Evolutionary conservation across 2,797 vertebrate species (phyloP).

Genomic region (Neomorphus geoffroyi): DNA sequence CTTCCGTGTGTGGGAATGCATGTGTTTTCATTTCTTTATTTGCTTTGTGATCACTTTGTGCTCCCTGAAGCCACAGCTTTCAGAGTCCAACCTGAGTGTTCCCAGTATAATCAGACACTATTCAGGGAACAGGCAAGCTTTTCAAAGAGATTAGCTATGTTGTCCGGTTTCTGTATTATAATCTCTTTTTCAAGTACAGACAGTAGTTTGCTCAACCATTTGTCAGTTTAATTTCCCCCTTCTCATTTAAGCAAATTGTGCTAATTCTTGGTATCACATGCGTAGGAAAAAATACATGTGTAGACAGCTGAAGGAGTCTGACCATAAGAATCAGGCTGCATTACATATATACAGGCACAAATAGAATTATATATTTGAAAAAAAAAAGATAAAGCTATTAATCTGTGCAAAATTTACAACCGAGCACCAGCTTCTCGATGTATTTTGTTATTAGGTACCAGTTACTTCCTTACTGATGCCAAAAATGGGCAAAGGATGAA

Average conservation of each 20-base stretch:
- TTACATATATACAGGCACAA: neutral
- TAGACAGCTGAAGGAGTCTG: neutral
- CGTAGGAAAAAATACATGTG: neutral
- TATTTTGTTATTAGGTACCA: neutral
- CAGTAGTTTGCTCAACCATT: neutral
- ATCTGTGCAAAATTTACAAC: neutral
- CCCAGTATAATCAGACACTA: neutral
- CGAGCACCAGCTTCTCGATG: neutral
- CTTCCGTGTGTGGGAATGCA: neutral
- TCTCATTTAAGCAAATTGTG: neutral
- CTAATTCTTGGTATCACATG: neutral
- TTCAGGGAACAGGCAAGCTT: neutral
- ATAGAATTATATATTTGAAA: neutral
- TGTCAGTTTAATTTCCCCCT: neutral
- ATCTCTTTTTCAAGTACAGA: neutral
- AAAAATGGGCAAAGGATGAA: neutral
- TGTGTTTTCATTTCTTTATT: constrained; percentile 8
- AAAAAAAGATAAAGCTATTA: neutral
- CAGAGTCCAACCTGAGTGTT: neutral
- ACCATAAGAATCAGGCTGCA: neutral
- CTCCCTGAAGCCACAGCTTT: neutral
- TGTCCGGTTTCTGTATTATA: neutral
- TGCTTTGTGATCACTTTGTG: neutral
- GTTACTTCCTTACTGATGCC: neutral
- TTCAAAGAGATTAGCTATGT: neutral